Evolutionary conservation across 1,140 invertebrate genomes (phyloP).

Genomic region (Drosophila lacteicornis): DNA sequence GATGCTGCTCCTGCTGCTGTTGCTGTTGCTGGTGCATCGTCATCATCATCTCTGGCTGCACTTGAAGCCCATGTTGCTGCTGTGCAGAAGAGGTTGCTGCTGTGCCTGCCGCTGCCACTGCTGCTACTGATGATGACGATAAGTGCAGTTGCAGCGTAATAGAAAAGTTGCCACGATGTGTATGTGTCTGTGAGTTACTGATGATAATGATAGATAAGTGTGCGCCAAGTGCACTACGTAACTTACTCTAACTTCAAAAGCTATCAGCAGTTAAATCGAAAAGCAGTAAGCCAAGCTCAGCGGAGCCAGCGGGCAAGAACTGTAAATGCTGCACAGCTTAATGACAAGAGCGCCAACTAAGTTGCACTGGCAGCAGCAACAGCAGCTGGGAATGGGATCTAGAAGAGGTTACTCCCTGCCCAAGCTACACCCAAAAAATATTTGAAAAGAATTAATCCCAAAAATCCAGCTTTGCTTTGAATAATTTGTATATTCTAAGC

Average conservation of each 20-base stretch:
- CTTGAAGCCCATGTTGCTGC: slow-evolving; percentile 35
- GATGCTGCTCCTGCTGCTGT: slow-evolving; percentile 2
- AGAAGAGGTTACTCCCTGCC: slow-evolving; percentile 12
- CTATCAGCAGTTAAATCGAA: slow-evolving; percentile 83
- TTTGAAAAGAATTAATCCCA: not conserved
- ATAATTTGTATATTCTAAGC: too few relatives aligned
- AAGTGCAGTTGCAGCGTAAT: slow-evolving; percentile 80
- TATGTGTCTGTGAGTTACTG: slow-evolving; percentile 51
- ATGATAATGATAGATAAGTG: slow-evolving; percentile 84
- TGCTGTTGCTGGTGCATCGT: slow-evolving; percentile 29
- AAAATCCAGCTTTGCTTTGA: not conserved
- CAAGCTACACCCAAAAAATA: slow-evolving; percentile 8
- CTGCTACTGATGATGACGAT: slow-evolving; percentile 75
- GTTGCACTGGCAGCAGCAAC: slow-evolving; percentile 42
- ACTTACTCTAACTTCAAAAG: slow-evolving; percentile 81
- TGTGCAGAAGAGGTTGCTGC: slow-evolving; percentile 28
- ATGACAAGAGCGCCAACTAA: slow-evolving; percentile 77
- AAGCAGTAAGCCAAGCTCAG: slow-evolving; percentile 68
- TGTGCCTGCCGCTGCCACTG: slow-evolving; percentile 12
- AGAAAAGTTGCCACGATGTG: slow-evolving; percentile 74
- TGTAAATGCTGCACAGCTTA: slow-evolving; percentile 77
- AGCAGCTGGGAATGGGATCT: slow-evolving; percentile 21
- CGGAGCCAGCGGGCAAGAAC: slow-evolving; percentile 75
- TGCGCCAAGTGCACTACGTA: slow-evolving; percentile 81
- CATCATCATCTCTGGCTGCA: slow-evolving; percentile 36